Conservation (phyloP, 2,113 vertebrate genomes). For the Desmodus rotundus region DNA sequence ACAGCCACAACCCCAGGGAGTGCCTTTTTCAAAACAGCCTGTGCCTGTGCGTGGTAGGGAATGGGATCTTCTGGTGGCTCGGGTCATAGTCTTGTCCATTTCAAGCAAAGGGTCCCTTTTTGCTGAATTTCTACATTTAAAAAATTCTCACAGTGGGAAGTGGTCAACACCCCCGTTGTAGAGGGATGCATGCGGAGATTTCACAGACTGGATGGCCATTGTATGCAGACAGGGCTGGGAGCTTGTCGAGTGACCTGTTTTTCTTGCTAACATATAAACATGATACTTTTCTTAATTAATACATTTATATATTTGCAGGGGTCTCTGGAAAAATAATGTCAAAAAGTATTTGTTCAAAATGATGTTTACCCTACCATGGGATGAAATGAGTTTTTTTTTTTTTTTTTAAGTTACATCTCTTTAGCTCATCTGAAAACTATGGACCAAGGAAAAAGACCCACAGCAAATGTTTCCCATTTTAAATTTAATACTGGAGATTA, state of each 20-base stretch:
- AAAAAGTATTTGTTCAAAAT: not conserved
- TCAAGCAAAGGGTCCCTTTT: not conserved
- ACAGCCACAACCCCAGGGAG: not conserved
- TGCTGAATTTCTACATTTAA: not conserved
- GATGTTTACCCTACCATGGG: not conserved
- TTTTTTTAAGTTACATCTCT: not conserved
- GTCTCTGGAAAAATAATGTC: not conserved
- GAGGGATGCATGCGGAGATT: not conserved
- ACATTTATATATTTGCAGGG: not conserved
- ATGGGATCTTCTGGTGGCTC: not conserved
- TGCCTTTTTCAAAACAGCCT: not conserved
- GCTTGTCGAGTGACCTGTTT: not conserved
- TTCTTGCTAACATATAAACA: not conserved
- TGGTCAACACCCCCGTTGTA: not conserved
- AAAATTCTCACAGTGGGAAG: not conserved
- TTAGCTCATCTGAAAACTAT: not conserved
- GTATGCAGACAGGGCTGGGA: not conserved
- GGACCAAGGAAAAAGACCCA: not conserved
- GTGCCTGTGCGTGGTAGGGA: not conserved
- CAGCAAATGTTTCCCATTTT: not conserved
- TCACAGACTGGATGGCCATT: not conserved
- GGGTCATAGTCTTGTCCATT: not conserved
- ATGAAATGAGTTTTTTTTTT: not conserved
- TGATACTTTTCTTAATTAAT: not conserved
- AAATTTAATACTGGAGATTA: not conserved